These are phyloP conservation scores for Tipula helvola DNA, from an alignment of 2,888 invertebrate species.

Conservation along the genomic window DNA sequence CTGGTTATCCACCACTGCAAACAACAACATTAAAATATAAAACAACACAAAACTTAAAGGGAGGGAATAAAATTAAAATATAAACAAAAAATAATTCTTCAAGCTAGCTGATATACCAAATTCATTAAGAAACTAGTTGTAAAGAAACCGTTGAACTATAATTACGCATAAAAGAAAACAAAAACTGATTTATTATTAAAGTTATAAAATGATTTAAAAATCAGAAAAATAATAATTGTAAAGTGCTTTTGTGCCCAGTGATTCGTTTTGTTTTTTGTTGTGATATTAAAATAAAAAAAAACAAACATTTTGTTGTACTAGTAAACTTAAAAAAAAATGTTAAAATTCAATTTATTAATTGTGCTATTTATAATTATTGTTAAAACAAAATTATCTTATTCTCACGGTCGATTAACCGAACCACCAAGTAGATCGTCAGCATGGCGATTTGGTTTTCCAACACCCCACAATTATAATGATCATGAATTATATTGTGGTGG, in stretches of 20 bases:
- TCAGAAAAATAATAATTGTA: not conserved
- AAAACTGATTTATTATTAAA: not conserved
- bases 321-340: not conserved
- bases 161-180: not conserved
- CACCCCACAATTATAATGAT: conserved; percentile 81
- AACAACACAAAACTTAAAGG: not conserved
- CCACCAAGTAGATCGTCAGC: conserved; percentile 79
- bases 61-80: not conserved
- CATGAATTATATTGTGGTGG: conserved; percentile 82
- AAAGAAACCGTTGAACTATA: not conserved
- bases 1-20: not conserved
- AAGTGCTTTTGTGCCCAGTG: not conserved
- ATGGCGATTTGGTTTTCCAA: conserved; percentile 80
- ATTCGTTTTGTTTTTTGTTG: not conserved
- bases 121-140: not conserved
- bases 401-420: conserved; percentile 44
- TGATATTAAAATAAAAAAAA: not conserved
- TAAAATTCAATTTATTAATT: not conserved
- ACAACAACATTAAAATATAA: not conserved
- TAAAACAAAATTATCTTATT: not conserved
- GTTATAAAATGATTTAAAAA: not conserved
- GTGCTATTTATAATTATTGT: not conserved
- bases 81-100: not conserved
- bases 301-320: not conserved
- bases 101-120: not conserved